Evolutionary conservation across 2,113 vertebrate genomes (phyloP).

Genomic region (Amia ocellicauda): DNA sequence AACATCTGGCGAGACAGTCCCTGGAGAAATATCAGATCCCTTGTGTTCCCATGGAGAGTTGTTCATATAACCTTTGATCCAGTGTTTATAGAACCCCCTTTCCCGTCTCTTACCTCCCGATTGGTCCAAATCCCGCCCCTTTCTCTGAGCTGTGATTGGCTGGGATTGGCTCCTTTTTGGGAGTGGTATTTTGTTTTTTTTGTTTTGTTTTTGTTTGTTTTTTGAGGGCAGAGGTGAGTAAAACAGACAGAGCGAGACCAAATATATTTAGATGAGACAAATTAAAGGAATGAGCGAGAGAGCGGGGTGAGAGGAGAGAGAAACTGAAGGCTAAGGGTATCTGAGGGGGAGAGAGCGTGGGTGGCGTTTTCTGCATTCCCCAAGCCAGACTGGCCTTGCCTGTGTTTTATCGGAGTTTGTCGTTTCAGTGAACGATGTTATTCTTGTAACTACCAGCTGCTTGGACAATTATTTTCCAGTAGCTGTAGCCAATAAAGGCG

Average conservation of each 20-base stretch:
- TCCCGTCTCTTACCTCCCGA: neutral
- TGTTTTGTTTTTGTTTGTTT: too few relatives aligned
- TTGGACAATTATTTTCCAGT: slow-evolving; percentile 4
- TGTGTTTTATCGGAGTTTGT: neutral
- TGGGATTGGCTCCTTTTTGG: neutral
- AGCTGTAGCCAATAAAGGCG: slow-evolving; percentile 17
- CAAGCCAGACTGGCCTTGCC: neutral
- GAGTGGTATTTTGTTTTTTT: slow-evolving; percentile 2
- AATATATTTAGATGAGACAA: too few relatives aligned
- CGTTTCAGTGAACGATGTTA: neutral
- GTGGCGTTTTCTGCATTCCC: slow-evolving; percentile 5
- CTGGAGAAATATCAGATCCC: too few relatives aligned
- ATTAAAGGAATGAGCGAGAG: slow-evolving; percentile 16
- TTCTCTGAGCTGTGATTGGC: neutral
- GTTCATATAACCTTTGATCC: too few relatives aligned
- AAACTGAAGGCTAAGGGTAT: slow-evolving; percentile 21
- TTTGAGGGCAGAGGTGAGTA: too few relatives aligned
- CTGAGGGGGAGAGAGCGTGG: slow-evolving; percentile 2
- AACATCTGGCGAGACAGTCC: too few relatives aligned
- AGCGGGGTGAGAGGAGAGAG: slow-evolving; percentile 13
- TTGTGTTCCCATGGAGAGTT: too few relatives aligned
- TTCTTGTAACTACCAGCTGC: slow-evolving; percentile 6
- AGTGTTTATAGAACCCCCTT: slow-evolving; percentile 1
- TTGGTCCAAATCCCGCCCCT: neutral
- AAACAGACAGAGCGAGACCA: too few relatives aligned